Conservation (phyloP, 1,140 invertebrate species). For the Papilio polyxenes region DNA sequence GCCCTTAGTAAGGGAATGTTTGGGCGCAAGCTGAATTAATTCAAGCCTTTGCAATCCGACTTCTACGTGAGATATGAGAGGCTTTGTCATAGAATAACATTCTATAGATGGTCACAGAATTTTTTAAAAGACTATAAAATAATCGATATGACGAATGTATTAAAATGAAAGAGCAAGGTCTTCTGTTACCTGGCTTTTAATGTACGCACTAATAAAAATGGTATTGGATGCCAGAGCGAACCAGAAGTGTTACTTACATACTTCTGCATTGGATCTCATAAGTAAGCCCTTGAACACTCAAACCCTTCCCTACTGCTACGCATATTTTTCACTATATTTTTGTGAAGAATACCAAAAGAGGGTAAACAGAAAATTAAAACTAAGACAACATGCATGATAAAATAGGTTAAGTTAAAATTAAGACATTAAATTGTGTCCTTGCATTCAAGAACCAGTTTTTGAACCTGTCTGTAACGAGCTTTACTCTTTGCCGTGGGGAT, state of each 20-base stretch:
- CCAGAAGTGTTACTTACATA: background rate
- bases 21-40: constrained; percentile 53
- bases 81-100: constrained; percentile 46
- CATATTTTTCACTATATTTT: background rate
- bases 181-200: background rate
- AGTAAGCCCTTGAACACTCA: background rate
- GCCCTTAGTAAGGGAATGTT: constrained; percentile 54
- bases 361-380: background rate
- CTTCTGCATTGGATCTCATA: too few species aligned
- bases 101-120: constrained; percentile 22
- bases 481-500: constrained; percentile 67
- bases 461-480: constrained; percentile 45
- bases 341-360: too few species aligned
- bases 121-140: background rate
- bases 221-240: too few species aligned
- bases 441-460: background rate
- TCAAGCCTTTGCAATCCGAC: constrained; percentile 56
- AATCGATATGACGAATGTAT: background rate
- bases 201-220: background rate
- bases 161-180: background rate
- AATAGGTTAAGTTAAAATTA: background rate
- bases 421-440: background rate
- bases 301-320: background rate
- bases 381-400: background rate
- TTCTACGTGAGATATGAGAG: constrained; percentile 61